phyloP scores from a whole-genome alignment of 2,888 invertebrate genomes.

The Agrilus mali region DNA sequence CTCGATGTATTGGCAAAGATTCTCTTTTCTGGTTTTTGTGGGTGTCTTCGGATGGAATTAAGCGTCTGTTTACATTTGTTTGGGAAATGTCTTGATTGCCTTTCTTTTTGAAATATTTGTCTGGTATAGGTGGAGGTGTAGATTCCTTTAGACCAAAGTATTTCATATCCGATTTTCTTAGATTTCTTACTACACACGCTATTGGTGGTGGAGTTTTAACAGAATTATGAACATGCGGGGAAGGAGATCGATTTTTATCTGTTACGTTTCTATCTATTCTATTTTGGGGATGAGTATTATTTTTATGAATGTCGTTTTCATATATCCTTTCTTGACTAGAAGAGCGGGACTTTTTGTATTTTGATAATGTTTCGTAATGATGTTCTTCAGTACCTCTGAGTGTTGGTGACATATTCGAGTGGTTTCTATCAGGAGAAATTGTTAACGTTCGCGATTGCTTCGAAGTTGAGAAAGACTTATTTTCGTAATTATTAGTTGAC shows the following conservation, averaged over 20 bases:
- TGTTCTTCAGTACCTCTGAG: too few species aligned
- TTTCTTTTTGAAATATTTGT: constrained; percentile 10
- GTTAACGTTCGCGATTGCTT: too few species aligned
- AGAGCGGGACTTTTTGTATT: too few species aligned
- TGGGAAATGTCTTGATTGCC: constrained; percentile 7
- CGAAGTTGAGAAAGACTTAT: too few species aligned
- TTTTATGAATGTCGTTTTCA: not conserved
- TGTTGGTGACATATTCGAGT: too few species aligned
- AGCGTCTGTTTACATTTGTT: too few species aligned
- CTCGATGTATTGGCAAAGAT: too few species aligned
- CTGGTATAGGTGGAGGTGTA: constrained; percentile 17
- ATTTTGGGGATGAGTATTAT: constrained; percentile 1
- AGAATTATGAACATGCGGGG: not conserved
- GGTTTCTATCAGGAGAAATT: too few species aligned
- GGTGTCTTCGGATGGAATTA: too few species aligned
- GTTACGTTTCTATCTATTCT: constrained; percentile 7
- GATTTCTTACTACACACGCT: constrained; percentile 21
- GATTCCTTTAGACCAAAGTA: constrained; percentile 28
- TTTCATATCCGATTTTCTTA: constrained; percentile 32
- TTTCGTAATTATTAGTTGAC: too few species aligned
- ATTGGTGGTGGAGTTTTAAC: not conserved
- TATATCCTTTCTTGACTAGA: not conserved
- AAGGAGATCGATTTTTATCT: not conserved
- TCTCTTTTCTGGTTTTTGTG: too few species aligned
- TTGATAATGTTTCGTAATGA: too few species aligned